phyloP scores from a whole-genome alignment of 2,113 vertebrate species.

The Potamarius usumacintae region DNA sequence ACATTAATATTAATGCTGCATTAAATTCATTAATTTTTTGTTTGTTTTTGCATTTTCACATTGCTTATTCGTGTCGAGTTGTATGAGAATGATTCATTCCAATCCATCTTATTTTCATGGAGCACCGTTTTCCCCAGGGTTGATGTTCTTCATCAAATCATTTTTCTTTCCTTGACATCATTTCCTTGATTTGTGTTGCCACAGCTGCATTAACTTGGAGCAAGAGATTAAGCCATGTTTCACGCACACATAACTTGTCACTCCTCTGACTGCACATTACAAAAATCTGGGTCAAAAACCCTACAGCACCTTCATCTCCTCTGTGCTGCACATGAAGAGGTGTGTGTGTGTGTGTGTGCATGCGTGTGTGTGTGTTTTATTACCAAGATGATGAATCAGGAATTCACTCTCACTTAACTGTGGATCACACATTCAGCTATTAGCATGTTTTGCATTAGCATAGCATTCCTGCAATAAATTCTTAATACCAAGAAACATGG shows the following conservation, averaged over 20 bases:
- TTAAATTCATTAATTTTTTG: too few relatives aligned
- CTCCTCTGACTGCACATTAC: not conserved
- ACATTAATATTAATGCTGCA: too few relatives aligned
- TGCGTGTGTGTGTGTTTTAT: not conserved
- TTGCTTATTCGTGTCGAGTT: too few relatives aligned
- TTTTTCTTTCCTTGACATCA: conserved; percentile 6
- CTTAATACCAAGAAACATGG: not conserved
- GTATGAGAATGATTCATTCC: not conserved
- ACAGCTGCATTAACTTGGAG: conserved; percentile 18
- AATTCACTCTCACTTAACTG: not conserved
- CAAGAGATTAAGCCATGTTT: conserved; percentile 38
- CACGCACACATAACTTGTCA: conserved; percentile 26
- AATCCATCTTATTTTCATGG: conserved; percentile 15
- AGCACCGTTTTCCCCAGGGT: conserved; percentile 16
- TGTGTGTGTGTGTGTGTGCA: not conserved
- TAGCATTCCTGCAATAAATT: not conserved
- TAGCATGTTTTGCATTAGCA: conserved; percentile 6
- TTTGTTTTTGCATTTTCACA: too few relatives aligned
- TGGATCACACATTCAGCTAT: not conserved
- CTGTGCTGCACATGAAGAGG: not conserved
- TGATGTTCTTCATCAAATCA: conserved; percentile 14
- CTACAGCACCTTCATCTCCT: not conserved
- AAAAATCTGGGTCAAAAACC: not conserved
- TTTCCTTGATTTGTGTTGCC: conserved; percentile 42
- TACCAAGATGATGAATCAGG: not conserved